Percentiles rank a stretch among this genome's conserved stretches.
Conservation (phyloP, 1,140 invertebrate species). For the Leptinotarsa texana region DNA sequence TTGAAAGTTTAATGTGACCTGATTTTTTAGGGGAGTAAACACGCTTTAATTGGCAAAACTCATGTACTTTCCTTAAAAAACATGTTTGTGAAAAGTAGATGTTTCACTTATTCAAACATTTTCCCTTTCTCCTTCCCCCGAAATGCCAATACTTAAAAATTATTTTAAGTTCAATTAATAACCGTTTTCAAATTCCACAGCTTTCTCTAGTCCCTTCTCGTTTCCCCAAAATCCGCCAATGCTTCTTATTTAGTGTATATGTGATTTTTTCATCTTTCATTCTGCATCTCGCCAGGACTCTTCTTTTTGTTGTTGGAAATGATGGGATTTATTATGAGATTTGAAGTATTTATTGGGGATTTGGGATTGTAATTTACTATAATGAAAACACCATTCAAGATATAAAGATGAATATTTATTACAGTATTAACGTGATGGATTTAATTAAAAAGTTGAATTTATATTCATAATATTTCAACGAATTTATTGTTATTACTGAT, state of each 20-base stretch:
- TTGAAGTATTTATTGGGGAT: slow-evolving; percentile 45
- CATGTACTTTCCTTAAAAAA: too few relatives aligned
- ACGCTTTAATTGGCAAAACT: too few relatives aligned
- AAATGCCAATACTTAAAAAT: too few relatives aligned
- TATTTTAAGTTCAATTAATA: too few relatives aligned
- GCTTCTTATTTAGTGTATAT: background rate
- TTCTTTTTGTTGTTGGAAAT: slow-evolving; percentile 36
- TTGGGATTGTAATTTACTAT: slow-evolving; percentile 46
- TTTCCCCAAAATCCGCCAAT: slow-evolving; percentile 2
- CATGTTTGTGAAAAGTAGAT: too few relatives aligned
- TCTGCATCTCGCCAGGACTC: background rate
- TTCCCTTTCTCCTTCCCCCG: too few relatives aligned
- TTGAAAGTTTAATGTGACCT: too few relatives aligned
- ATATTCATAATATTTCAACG: slow-evolving; percentile 34
- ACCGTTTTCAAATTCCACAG: too few relatives aligned
- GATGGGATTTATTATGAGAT: slow-evolving; percentile 41
- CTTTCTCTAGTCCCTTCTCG: background rate
- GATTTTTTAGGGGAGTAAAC: too few relatives aligned
- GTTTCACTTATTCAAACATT: too few relatives aligned
- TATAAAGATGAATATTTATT: slow-evolving; percentile 43
- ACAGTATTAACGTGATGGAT: slow-evolving; percentile 32
- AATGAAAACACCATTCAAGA: slow-evolving; percentile 40
- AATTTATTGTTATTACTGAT: slow-evolving; percentile 31
- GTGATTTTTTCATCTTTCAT: background rate
- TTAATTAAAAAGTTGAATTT: slow-evolving; percentile 35